Evolutionary conservation across 1,140 invertebrate genomes (phyloP).

Genomic region (Drosophila orosa): DNA sequence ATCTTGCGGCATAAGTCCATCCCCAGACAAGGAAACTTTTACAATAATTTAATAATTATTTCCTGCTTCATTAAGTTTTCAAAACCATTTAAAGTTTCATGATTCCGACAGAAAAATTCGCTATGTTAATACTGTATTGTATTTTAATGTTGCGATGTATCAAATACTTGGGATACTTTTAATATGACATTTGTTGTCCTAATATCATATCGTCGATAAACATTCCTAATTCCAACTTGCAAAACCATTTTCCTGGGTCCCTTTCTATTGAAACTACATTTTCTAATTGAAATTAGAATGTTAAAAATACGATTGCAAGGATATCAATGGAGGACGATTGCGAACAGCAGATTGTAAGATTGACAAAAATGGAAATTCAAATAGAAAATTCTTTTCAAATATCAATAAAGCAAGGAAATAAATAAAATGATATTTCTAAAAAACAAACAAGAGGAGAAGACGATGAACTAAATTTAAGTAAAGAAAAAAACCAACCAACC

Average conservation of each 20-base stretch:
- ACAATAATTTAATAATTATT: not conserved
- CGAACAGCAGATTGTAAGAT: slow-evolving; percentile 18
- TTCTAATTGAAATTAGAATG: not conserved
- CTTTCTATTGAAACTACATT: not conserved
- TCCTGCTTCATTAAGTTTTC: not conserved
- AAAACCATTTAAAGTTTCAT: too few species aligned
- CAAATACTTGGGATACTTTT: not conserved
- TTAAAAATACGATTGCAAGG: slow-evolving; percentile 36
- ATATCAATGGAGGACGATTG: slow-evolving; percentile 13
- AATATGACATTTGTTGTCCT: not conserved
- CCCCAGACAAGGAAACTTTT: not conserved
- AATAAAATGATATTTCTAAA: slow-evolving; percentile 59
- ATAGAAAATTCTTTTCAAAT: slow-evolving; percentile 81
- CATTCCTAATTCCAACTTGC: not conserved
- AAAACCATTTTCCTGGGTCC: not conserved
- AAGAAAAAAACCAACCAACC: slow-evolving; percentile 21
- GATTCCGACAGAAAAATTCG: too few species aligned
- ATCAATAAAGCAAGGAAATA: slow-evolving; percentile 75
- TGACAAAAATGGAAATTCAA: slow-evolving; percentile 54
- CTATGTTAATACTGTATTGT: not conserved
- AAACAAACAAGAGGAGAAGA: slow-evolving; percentile 32
- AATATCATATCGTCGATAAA: not conserved
- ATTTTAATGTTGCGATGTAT: not conserved
- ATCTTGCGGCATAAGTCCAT: not conserved
- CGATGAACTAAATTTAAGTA: slow-evolving; percentile 25